Evolutionary conservation across 2,888 invertebrate genomes (phyloP).

Genomic region (Cryptocephalus moraei): DNA sequence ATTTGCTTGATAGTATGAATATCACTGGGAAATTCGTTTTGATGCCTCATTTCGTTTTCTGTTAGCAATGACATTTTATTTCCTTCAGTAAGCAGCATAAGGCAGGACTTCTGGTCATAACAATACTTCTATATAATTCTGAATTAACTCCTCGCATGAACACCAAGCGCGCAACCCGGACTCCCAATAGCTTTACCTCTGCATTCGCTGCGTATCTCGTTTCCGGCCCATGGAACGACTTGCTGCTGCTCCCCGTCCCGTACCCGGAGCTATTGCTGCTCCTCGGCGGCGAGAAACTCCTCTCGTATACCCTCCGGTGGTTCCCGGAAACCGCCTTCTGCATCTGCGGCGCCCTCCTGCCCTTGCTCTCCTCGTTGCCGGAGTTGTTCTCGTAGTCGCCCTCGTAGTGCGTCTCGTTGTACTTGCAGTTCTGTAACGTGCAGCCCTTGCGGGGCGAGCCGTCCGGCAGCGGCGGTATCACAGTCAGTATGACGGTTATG

Average conservation of each 20-base stretch:
- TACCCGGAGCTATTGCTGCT: conserved; percentile 73
- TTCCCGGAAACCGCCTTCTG: conserved; percentile 48
- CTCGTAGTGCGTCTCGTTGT: conserved; percentile 49
- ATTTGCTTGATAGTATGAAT: too few species aligned
- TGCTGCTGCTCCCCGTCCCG: conserved; percentile 61
- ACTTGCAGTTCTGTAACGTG: conserved; percentile 53
- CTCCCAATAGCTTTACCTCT: conserved; percentile 31
- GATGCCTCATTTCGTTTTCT: too few species aligned
- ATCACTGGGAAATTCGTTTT: too few species aligned
- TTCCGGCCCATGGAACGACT: conserved; percentile 33
- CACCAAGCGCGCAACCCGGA: too few species aligned
- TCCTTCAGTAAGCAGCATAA: too few species aligned
- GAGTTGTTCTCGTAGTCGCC: conserved; percentile 60
- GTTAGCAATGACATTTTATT: too few species aligned
- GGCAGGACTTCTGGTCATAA: too few species aligned
- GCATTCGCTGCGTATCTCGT: conserved; percentile 32
- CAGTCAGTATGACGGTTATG: conserved; percentile 72
- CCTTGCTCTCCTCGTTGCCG: conserved; percentile 29
- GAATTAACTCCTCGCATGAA: too few species aligned
- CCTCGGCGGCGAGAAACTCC: conserved; percentile 67
- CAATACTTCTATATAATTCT: too few species aligned
- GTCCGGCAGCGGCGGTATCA: conserved; percentile 64
- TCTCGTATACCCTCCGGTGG: conserved; percentile 60
- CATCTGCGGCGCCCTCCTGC: conserved; percentile 38
- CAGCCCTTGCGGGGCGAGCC: conserved; percentile 60